Evolutionary conservation across 2,888 invertebrate species (phyloP).

Genomic region (Agonopterix arenella): DNA sequence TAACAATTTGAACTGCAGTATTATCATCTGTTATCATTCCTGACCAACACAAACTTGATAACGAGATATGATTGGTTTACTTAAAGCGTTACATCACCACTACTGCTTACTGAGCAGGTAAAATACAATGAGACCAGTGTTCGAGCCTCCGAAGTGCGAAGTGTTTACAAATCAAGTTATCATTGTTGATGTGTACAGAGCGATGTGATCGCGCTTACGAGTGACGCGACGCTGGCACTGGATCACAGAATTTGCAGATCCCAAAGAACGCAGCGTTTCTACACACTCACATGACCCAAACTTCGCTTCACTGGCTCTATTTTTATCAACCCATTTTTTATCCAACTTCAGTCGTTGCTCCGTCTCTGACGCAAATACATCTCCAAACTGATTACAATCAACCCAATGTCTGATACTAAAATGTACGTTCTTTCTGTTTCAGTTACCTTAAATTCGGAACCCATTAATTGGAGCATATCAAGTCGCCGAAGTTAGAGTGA

Average conservation of each 20-base stretch:
- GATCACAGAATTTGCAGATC: slow-evolving; percentile 36
- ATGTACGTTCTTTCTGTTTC: slow-evolving; percentile 48
- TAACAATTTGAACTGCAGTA: slow-evolving; percentile 9
- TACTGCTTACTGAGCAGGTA: slow-evolving; percentile 17
- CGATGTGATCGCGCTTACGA: slow-evolving; percentile 42
- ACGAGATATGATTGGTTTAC: slow-evolving; percentile 18
- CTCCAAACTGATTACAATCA: slow-evolving; percentile 34
- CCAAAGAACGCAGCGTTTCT: slow-evolving; percentile 35
- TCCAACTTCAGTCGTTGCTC: slow-evolving; percentile 54
- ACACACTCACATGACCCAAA: slow-evolving; percentile 60
- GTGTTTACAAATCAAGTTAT: slow-evolving; percentile 61
- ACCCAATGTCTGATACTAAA: slow-evolving; percentile 22
- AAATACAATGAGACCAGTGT: slow-evolving; percentile 35
- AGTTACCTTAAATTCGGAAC: slow-evolving; percentile 64
- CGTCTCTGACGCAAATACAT: slow-evolving; percentile 51
- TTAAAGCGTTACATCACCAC: slow-evolving; percentile 12
- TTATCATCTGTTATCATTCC: slow-evolving; percentile 42
- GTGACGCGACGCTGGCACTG: slow-evolving; percentile 58
- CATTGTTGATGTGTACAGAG: slow-evolving; percentile 15
- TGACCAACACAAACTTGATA: slow-evolving; percentile 40
- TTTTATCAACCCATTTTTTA: slow-evolving; percentile 57
- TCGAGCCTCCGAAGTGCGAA: slow-evolving; percentile 27
- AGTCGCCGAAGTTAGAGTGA: slow-evolving; percentile 39
- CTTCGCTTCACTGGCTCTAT: slow-evolving; percentile 53
- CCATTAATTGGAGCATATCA: slow-evolving; percentile 57